Evolutionary conservation across 2,888 invertebrate genomes (phyloP).

Genomic region (Quadroppia sp.): DNA sequence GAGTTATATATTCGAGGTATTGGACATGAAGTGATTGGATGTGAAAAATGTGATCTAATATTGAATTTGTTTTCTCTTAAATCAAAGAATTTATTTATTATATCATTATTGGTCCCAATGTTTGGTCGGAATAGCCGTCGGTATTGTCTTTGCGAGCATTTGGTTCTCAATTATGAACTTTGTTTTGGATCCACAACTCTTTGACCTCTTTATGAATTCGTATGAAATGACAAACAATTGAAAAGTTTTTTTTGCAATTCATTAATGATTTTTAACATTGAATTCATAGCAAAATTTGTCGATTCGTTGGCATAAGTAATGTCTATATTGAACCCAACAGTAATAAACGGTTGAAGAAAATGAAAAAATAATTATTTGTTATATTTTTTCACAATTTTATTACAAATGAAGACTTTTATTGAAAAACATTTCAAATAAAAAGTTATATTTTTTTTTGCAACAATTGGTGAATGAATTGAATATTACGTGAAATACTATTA

Average conservation of each 20-base stretch:
- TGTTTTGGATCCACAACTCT: constrained; percentile 24
- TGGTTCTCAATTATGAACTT: constrained; percentile 30
- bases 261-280: not conserved
- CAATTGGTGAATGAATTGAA: too few species aligned
- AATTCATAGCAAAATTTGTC: constrained; percentile 21
- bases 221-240: not conserved
- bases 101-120: constrained; percentile 43
- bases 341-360: too few species aligned
- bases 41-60: not conserved
- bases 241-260: not conserved
- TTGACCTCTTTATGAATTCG: not conserved
- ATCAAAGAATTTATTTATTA: constrained; percentile 39
- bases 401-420: too few species aligned
- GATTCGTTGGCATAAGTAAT: not conserved
- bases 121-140: constrained; percentile 35
- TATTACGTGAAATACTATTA: too few species aligned
- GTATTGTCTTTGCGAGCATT: constrained; percentile 23
- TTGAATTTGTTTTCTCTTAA: constrained; percentile 10
- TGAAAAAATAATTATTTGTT: too few species aligned
- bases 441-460: too few species aligned
- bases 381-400: too few species aligned
- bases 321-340: not conserved
- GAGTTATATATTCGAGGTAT: constrained; percentile 40
- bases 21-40: not conserved
- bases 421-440: too few species aligned